Evolutionary conservation across 2,113 vertebrate genomes (phyloP).

Genomic region (Tragulus kanchil): DNA sequence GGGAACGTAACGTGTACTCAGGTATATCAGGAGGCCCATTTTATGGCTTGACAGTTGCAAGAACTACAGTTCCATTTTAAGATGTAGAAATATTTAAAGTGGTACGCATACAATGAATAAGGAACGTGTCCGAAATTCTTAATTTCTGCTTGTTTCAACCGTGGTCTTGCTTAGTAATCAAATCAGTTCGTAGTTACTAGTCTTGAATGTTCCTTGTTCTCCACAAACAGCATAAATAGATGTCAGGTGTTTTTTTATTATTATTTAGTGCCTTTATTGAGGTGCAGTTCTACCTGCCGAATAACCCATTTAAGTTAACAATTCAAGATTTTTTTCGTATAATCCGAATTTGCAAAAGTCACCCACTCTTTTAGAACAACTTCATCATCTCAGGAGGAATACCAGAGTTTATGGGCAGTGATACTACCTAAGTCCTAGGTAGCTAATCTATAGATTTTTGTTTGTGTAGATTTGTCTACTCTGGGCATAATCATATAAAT

Average conservation of each 20-base stretch:
- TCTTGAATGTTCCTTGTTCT: conserved; percentile 2
- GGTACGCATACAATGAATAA: background rate
- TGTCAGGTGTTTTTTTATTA: background rate
- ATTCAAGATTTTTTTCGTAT: background rate
- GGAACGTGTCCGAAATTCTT: background rate
- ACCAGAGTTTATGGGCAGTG: background rate
- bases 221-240: background rate
- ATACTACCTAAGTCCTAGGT: background rate
- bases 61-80: conserved; percentile 2
- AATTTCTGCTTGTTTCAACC: background rate
- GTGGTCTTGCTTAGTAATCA: background rate
- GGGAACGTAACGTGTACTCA: conserved; percentile 21
- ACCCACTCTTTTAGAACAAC: conserved; percentile 10
- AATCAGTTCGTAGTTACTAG: conserved; percentile 37
- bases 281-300: background rate
- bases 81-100: background rate
- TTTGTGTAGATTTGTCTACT: background rate
- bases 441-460: background rate
- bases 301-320: background rate
- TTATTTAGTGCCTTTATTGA: background rate
- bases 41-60: conserved; percentile 1
- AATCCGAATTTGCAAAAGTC: background rate
- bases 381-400: conserved; percentile 32
- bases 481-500: background rate
- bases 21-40: background rate